phyloP scores from a whole-genome alignment of 2,113 vertebrate species.

The Hydrochoerus hydrochaeris region DNA sequence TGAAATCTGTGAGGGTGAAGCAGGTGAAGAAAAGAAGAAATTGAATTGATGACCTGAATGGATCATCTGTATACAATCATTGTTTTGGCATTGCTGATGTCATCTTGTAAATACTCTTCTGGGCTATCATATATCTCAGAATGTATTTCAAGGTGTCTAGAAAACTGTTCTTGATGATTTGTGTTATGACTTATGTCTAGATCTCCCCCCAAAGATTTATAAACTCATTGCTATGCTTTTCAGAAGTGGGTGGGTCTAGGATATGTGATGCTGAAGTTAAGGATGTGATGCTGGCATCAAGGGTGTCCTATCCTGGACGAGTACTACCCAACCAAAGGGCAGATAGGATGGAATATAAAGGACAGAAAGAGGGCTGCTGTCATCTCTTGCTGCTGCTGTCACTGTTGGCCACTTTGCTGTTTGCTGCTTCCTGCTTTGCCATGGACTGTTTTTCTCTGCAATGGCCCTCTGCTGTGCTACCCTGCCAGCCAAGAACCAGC shows the following conservation, averaged over 20 bases:
- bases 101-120: slow-evolving; percentile 16
- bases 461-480: neutral
- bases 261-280: neutral
- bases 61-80: neutral
- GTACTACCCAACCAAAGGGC: neutral
- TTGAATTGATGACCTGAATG: neutral
- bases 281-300: neutral
- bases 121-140: slow-evolving; percentile 3
- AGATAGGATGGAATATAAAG: neutral
- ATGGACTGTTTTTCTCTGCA: neutral
- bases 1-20: neutral
- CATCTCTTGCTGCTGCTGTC: neutral
- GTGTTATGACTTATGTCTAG: neutral
- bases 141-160: neutral
- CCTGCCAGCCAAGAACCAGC: neutral
- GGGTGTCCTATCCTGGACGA: neutral
- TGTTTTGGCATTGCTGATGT: neutral
- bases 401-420: neutral
- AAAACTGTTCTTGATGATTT: neutral
- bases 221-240: neutral
- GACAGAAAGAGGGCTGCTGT: neutral
- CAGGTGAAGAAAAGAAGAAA: neutral
- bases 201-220: neutral
- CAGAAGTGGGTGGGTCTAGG: neutral
- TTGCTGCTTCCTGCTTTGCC: neutral